These are phyloP conservation scores for Chionoecetes opilio DNA, from an alignment of 1,140 invertebrate species.

Conservation along the genomic window DNA sequence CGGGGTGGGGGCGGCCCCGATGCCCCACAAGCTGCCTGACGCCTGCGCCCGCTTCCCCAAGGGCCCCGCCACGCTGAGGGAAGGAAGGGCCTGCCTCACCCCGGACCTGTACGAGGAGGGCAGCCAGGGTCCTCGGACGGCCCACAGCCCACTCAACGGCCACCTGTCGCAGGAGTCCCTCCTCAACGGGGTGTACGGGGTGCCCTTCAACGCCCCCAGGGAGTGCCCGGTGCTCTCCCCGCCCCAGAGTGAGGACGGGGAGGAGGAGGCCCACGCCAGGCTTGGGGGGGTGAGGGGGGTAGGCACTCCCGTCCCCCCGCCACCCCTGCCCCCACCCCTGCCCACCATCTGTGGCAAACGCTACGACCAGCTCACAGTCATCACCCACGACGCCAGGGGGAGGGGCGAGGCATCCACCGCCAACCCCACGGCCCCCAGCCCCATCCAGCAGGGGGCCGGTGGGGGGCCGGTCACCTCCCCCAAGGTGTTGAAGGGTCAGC, in stretches of 20 bases:
- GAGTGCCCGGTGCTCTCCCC: conserved; percentile 54
- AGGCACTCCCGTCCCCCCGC: no score
- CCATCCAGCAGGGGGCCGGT: not conserved
- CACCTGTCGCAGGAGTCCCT: not conserved
- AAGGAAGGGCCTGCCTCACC: conserved; percentile 48
- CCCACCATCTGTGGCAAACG: conserved; percentile 61
- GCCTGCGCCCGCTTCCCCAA: not conserved
- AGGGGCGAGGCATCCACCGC: not conserved
- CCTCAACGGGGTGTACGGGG: conserved; percentile 45
- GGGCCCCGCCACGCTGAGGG: conserved; percentile 24
- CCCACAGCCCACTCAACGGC: conserved; percentile 50
- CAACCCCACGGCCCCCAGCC: not conserved
- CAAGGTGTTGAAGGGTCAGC: conserved; percentile 53
- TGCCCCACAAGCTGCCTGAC: not conserved
- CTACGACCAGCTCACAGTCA: conserved; percentile 51
- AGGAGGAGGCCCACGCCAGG: conserved; percentile 16
- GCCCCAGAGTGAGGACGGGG: conserved; percentile 44
- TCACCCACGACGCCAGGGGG: not conserved
- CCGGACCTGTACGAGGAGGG: conserved; percentile 35
- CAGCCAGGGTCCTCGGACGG: not conserved
- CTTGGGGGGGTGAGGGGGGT: not conserved
- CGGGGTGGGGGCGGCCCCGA: not conserved
- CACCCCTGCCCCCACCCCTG: conserved; percentile 46
- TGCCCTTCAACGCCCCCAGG: not conserved
- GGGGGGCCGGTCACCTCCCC: conserved; percentile 19